Conservation (phyloP, 2,113 vertebrate genomes). For the Pristiophorus japonicus region DNA sequence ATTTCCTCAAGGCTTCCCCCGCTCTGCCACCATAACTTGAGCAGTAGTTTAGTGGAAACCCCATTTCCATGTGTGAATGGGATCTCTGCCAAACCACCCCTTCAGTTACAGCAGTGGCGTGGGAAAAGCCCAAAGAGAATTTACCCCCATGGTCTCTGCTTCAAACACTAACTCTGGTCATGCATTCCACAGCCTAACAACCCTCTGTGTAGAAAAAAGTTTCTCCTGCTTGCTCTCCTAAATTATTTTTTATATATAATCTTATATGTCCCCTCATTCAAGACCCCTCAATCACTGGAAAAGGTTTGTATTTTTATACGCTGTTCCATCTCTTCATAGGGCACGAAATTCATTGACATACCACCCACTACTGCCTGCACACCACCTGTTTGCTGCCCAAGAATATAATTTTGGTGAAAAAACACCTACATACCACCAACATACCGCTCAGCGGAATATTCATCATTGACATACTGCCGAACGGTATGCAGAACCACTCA, state of each 20-base stretch:
- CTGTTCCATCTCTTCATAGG: not conserved
- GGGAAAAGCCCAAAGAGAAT: not conserved
- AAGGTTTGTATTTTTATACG: not conserved
- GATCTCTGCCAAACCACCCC: not conserved
- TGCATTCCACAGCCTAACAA: not conserved
- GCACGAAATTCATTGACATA: too few relatives aligned
- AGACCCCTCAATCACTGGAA: not conserved
- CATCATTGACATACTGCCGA: too few relatives aligned
- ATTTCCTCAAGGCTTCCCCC: not conserved
- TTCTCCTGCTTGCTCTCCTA: not conserved
- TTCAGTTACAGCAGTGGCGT: not conserved
- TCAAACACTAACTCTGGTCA: not conserved
- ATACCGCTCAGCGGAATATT: too few relatives aligned
- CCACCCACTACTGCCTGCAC: too few relatives aligned
- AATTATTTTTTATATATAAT: not conserved
- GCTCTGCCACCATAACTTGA: not conserved
- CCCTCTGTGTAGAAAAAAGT: not conserved
- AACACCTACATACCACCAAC: too few relatives aligned
- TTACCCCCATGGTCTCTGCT: not conserved
- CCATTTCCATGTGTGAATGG: not conserved
- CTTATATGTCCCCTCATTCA: not conserved
- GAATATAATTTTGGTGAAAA: too few relatives aligned
- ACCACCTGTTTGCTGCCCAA: too few relatives aligned
- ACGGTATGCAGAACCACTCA: too few relatives aligned
- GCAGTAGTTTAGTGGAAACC: not conserved